Base-by-base conservation (phyloP, 2,797 vertebrate genomes). In the Anableps anableps region DNA sequence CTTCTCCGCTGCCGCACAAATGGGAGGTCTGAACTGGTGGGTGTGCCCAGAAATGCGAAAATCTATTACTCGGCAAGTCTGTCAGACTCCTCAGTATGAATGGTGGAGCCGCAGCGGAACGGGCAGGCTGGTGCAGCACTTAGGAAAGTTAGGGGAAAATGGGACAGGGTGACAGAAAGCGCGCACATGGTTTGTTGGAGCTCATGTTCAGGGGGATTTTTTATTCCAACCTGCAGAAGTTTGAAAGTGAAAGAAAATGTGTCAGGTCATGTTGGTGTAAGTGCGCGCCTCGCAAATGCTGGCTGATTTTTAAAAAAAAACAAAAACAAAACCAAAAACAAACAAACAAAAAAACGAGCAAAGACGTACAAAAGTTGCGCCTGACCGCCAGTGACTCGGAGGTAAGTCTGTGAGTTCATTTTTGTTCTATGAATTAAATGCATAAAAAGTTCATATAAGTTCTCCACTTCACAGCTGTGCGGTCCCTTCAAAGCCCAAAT, bases 11-110 rank as follows among this genome's bases (percentile, higher is more conserved):
- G 72, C 78, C 31, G 74, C 82, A 19, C 5, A 74, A 76, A 79
- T 80, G 88, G 90, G 48, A 82, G 89, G 87, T 60, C 83, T 62
- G 79, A 82, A 21, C 47, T 29, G 70, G 91, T 90, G 93, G 92
- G 94, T 91, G 93, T 94, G 92, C 79, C 91, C 87, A 82, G 77
- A 88, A 82, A 50, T 72, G 83, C 77, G 38, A 91, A 88, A 82
- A 83, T 81, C 78, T 80, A 87, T 88, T 74, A 78, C 83, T 66
- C 55, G 86, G 86, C 83, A 81, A 81, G 79, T 84, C 83, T 78
- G 19, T 16, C 74, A 81, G 80, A 36, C 48, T 14, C 50, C 31
- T 74, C 90, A 91, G 79, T 88, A 87, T 93, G 90, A 93, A 93
- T 93, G 91, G 89, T 82, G 80, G 72, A 89, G 84, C 87, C 75